Conservation (phyloP, 2,888 invertebrate species). For the Stenoptilia bipunctidactyla region DNA sequence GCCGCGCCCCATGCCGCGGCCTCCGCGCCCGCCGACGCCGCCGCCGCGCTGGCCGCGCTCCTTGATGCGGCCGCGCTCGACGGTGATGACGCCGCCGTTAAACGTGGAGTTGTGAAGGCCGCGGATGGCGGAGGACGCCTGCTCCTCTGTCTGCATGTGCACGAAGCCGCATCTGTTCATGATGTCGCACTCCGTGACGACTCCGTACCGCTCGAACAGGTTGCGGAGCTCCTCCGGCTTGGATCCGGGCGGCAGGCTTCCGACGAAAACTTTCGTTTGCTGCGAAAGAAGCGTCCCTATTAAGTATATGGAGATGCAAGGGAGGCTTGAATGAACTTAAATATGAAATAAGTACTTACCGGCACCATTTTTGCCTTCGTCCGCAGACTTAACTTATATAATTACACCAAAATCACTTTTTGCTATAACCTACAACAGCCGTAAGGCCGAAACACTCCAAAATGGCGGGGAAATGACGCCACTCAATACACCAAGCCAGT, state of each 20-base stretch:
- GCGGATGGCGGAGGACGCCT: constrained; percentile 85
- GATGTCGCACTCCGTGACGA: constrained; percentile 93
- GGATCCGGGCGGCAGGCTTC: constrained; percentile 88
- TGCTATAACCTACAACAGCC: neutral
- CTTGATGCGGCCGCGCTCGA: constrained; percentile 86
- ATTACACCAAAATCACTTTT: constrained; percentile 11
- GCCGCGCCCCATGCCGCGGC: constrained; percentile 41
- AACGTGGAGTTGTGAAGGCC: constrained; percentile 85
- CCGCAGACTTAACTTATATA: neutral
- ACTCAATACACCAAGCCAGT: too few relatives aligned
- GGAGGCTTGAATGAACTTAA: neutral
- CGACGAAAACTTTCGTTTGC: constrained; percentile 93
- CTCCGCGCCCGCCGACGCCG: constrained; percentile 49
- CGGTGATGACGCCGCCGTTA: constrained; percentile 86
- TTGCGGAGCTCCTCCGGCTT: constrained; percentile 85
- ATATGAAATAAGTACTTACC: constrained; percentile 33
- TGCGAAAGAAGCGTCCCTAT: constrained; percentile 33
- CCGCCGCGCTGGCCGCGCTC: constrained; percentile 73
- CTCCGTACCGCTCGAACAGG: constrained; percentile 88
- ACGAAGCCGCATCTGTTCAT: constrained; percentile 96
- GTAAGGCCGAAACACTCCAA: constrained; percentile 13
- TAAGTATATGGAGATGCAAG: constrained; percentile 2
- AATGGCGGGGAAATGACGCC: constrained; percentile 19
- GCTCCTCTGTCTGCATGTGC: constrained; percentile 86
- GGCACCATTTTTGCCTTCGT: constrained; percentile 43